A percentile compares a stretch with the other conserved stretches of the same genome.
These are phyloP conservation scores for Drosophila persimilis DNA, from an alignment of 1,140 invertebrate genomes.

Conservation along the genomic window DNA sequence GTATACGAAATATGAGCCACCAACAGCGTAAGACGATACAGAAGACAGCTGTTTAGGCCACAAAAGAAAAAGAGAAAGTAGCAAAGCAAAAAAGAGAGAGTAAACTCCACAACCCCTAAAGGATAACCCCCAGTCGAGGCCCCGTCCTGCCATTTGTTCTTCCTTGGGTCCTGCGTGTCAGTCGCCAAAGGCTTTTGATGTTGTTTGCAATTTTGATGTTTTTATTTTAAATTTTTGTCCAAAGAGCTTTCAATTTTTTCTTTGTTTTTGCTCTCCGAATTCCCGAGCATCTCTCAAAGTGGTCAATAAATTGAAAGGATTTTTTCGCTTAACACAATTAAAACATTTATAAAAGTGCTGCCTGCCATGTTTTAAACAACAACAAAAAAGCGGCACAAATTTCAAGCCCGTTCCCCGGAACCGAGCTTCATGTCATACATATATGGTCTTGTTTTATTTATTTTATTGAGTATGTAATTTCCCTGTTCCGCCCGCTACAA, in stretches of 20 bases:
- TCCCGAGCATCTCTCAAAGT: slow-evolving; percentile 30
- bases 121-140: too few relatives aligned
- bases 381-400: background rate
- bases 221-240: slow-evolving; percentile 7
- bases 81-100: too few relatives aligned
- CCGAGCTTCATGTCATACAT: slow-evolving; percentile 4
- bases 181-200: slow-evolving; percentile 16
- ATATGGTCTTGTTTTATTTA: slow-evolving; percentile 16
- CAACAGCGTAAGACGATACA: too few relatives aligned
- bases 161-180: too few relatives aligned
- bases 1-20: too few relatives aligned
- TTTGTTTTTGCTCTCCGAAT: slow-evolving; percentile 10
- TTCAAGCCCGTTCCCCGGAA: background rate
- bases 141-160: too few relatives aligned
- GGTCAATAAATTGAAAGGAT: slow-evolving; percentile 41
- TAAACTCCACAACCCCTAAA: too few relatives aligned
- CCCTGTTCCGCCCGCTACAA: slow-evolving; percentile 8
- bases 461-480: slow-evolving; percentile 35
- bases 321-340: slow-evolving; percentile 36
- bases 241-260: background rate
- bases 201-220: slow-evolving; percentile 2
- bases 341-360: slow-evolving; percentile 29
- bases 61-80: too few relatives aligned
- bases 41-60: too few relatives aligned
- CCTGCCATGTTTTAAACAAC: slow-evolving; percentile 6